Evolutionary conservation across 2,113 vertebrate genomes (phyloP).

Genomic region (Petrocephalus zakoni): DNA sequence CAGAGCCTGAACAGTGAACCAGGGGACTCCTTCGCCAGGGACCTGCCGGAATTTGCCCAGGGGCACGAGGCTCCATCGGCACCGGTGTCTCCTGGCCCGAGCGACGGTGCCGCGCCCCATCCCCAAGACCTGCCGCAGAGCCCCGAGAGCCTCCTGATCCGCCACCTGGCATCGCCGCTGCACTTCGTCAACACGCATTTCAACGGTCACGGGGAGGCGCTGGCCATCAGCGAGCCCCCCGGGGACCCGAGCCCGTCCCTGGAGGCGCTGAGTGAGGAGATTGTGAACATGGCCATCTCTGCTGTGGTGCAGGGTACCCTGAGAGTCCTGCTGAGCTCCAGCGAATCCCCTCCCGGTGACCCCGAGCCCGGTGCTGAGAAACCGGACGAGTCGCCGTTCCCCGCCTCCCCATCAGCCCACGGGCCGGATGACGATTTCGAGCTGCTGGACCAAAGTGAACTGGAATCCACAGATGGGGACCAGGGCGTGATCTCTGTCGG

Average conservation of each 20-base stretch:
- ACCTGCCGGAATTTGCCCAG: constrained; percentile 75
- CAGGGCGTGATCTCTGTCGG: constrained; percentile 59
- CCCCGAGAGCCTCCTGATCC: constrained; percentile 70
- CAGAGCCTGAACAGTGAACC: constrained; percentile 86
- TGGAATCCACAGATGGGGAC: constrained; percentile 81
- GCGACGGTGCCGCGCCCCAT: neutral
- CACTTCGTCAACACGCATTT: constrained; percentile 99
- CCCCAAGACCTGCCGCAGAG: constrained; percentile 40
- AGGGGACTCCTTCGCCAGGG: constrained; percentile 77
- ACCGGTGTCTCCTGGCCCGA: constrained; percentile 46
- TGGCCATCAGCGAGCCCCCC: constrained; percentile 24
- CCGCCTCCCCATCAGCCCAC: constrained; percentile 40
- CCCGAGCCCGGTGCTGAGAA: constrained; percentile 48
- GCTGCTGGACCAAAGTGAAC: constrained; percentile 96
- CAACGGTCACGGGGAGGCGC: constrained; percentile 69
- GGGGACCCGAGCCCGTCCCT: constrained; percentile 46
- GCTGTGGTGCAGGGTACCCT: constrained; percentile 79
- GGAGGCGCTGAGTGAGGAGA: constrained; percentile 77
- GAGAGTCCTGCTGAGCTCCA: constrained; percentile 69
- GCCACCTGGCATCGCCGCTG: constrained; percentile 82
- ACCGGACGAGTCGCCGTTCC: constrained; percentile 29
- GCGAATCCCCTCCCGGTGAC: constrained; percentile 55
- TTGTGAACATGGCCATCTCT: constrained; percentile 77
- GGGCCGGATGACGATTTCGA: constrained; percentile 87
- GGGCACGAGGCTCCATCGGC: constrained; percentile 69